phyloP scores from a whole-genome alignment of 2,113 vertebrate species.

The Leucosticte australis region DNA sequence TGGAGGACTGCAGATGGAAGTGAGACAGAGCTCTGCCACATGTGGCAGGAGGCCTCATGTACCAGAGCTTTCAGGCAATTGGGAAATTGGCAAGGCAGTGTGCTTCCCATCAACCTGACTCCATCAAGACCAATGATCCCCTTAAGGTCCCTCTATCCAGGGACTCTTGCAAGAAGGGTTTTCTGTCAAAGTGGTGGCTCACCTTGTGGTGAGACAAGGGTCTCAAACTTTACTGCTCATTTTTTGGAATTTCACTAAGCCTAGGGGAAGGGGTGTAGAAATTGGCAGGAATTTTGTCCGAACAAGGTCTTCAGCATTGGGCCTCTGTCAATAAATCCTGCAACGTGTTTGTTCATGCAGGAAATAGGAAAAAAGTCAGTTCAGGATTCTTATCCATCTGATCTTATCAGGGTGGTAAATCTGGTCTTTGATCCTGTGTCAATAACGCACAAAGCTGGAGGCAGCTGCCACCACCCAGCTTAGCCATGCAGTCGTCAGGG shows the following conservation, averaged over 20 bases:
- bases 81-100: background rate
- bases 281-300: background rate
- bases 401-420: slow-evolving; percentile 79
- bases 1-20: background rate
- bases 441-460: slow-evolving; percentile 73
- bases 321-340: background rate
- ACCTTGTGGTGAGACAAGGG: background rate
- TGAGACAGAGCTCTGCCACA: background rate
- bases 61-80: background rate
- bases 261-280: background rate
- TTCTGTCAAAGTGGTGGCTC: background rate
- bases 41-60: background rate
- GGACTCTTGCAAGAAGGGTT: background rate
- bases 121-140: background rate
- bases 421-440: slow-evolving; percentile 84
- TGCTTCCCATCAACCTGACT: background rate
- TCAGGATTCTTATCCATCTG: slow-evolving; percentile 61
- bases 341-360: slow-evolving; percentile 31
- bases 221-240: background rate
- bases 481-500: slow-evolving; percentile 61
- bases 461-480: slow-evolving; percentile 73
- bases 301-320: background rate
- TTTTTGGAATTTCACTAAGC: background rate
- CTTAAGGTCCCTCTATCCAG: background rate
- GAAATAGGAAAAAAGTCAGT: slow-evolving; percentile 59